A percentile compares a stretch with the other conserved stretches of the same genome.
Evolutionary conservation across 2,113 vertebrate genomes (phyloP).

Genomic region (Anseranas semipalmata): DNA sequence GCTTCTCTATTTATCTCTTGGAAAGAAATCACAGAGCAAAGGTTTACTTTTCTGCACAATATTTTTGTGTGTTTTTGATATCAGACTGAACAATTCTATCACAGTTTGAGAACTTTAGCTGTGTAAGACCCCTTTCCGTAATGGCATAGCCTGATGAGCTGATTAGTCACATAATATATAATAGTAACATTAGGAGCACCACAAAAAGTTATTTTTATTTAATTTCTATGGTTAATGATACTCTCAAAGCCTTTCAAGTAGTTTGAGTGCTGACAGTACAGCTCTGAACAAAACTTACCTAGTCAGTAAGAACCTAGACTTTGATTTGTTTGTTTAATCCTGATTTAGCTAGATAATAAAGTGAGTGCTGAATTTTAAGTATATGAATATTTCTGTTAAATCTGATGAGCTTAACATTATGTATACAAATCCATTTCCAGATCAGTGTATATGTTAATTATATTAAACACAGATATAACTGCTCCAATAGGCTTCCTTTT

Average conservation of each 20-base stretch:
- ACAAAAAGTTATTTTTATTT: background rate
- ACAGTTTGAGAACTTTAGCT: background rate
- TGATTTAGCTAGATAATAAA: constrained; percentile 43
- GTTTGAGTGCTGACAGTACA: background rate
- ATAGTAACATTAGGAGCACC: background rate
- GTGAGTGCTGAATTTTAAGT: constrained; percentile 53
- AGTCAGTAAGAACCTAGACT: constrained; percentile 10
- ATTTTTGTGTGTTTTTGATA: background rate
- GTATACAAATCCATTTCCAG: constrained; percentile 48
- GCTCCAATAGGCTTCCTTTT: constrained; percentile 1
- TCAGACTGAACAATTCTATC: background rate
- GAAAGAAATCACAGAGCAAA: background rate
- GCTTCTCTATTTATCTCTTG: background rate
- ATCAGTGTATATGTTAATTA: constrained; percentile 20
- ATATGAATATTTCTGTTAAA: background rate
- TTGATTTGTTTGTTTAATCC: constrained; percentile 34
- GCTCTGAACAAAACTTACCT: constrained; percentile 2
- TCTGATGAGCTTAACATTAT: constrained; percentile 20
- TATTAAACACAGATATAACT: background rate
- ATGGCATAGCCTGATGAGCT: background rate
- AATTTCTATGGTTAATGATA: background rate
- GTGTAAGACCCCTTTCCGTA: background rate
- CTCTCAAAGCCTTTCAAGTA: background rate
- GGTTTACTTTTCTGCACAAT: background rate
- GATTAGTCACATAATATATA: background rate